These are phyloP conservation scores for Pinctada fucata DNA, from an alignment of 2,888 invertebrate species.

Conservation along the genomic window DNA sequence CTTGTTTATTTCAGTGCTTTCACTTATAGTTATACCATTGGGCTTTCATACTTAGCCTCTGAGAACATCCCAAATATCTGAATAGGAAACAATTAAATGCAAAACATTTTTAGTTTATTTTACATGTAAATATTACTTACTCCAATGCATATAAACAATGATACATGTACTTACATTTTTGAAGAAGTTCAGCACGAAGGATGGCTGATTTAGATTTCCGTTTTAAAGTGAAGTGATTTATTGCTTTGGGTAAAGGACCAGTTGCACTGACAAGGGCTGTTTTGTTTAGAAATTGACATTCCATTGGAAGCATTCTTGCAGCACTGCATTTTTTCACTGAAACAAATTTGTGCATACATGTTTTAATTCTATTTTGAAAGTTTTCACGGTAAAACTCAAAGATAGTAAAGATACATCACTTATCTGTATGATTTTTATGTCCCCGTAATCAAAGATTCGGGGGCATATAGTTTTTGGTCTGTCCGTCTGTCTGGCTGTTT, in stretches of 20 bases:
- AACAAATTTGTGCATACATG: slow-evolving; percentile 21
- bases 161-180: slow-evolving; percentile 82
- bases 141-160: no score
- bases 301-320: slow-evolving; percentile 87
- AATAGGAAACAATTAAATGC: no score
- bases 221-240: slow-evolving; percentile 94
- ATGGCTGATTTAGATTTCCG: slow-evolving; percentile 96
- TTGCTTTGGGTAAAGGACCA: slow-evolving; percentile 83
- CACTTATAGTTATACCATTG: no score
- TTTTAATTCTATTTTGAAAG: background rate
- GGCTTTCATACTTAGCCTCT: no score
- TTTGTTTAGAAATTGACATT: slow-evolving; percentile 97
- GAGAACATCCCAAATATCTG: no score
- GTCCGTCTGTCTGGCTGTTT: no score
- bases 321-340: slow-evolving; percentile 69
- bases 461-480: no score
- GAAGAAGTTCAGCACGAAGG: slow-evolving; percentile 90
- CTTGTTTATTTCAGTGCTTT: no score
- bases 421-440: background rate
- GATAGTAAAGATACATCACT: background rate
- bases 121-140: no score
- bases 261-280: slow-evolving; percentile 92
- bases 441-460: no score
- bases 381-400: background rate
- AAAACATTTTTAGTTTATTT: no score